Percentiles rank a stretch among this genome's conserved stretches.
These are phyloP conservation scores for Hydrozoanthus gracilis DNA, from an alignment of 92 coral and sea anemone genomes.

Conservation along the genomic window DNA sequence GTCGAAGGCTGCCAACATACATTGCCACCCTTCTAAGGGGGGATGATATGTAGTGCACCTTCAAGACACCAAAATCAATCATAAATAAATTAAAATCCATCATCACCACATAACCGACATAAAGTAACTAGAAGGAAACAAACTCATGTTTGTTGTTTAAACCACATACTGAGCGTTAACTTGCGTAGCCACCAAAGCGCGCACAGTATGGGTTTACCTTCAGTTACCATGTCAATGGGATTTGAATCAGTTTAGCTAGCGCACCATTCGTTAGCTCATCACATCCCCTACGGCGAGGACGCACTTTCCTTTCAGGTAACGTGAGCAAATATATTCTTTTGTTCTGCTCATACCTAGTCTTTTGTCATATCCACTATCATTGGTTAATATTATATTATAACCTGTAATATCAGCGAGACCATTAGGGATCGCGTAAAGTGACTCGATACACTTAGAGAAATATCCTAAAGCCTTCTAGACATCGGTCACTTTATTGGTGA, in stretches of 20 bases:
- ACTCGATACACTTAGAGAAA: too few relatives aligned
- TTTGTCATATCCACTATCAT: too few relatives aligned
- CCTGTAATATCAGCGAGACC: too few relatives aligned
- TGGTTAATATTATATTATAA: too few relatives aligned
- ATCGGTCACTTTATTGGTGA: too few relatives aligned
- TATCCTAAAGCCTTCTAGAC: too few relatives aligned
- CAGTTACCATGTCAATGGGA: neutral
- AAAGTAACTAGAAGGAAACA: neutral
- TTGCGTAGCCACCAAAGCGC: neutral
- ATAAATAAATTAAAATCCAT: neutral
- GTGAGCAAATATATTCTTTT: too few relatives aligned
- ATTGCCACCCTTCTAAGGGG: slow-evolving; percentile 18
- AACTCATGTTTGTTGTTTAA: neutral
- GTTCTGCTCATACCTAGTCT: too few relatives aligned
- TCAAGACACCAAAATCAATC: neutral
- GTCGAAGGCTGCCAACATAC: neutral
- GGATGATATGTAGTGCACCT: slow-evolving; percentile 17
- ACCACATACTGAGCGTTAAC: neutral
- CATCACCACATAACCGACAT: neutral
- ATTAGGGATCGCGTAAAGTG: too few relatives aligned
- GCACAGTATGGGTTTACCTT: neutral
- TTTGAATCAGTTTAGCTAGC: neutral
- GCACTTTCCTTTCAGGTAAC: neutral
- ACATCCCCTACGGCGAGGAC: neutral
- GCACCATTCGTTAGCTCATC: neutral